Percentiles rank a stretch among this genome's conserved stretches.
Evolutionary conservation across 53 echinoderm and acorn worm genomes (phyloP).

Genomic region (Mesocentrotus franciscanus): DNA sequence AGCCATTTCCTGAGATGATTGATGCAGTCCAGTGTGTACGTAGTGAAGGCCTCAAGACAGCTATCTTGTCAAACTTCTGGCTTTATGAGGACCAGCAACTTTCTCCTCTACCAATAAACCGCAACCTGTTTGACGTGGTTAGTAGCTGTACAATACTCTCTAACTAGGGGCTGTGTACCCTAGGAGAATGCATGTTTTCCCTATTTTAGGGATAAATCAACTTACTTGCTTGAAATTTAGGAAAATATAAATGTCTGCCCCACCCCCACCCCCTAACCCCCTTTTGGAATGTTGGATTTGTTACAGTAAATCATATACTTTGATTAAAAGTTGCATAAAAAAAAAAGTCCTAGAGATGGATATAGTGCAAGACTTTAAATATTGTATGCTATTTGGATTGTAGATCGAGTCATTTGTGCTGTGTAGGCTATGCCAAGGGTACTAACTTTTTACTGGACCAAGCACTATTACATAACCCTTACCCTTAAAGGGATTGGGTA

Average conservation of each 20-base stretch:
- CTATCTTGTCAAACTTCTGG: conserved; percentile 94
- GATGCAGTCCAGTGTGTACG: conserved; percentile 89
- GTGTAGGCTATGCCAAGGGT: no score
- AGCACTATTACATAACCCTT: no score
- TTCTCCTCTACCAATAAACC: conserved; percentile 72
- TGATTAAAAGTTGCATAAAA: no score
- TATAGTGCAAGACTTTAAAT: no score
- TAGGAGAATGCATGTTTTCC: neutral
- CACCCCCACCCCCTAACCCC: no score
- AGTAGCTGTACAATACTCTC: conserved; percentile 28
- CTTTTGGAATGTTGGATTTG: neutral
- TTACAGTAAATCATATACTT: no score
- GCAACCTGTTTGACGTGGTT: conserved; percentile 84
- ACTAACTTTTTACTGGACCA: no score
- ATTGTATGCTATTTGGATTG: no score
- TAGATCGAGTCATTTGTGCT: no score
- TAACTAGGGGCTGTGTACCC: no score
- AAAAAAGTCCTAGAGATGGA: no score
- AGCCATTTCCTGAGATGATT: conserved; percentile 82
- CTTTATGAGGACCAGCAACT: conserved; percentile 64
- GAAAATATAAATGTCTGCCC: neutral
- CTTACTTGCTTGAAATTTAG: neutral
- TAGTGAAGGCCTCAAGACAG: conserved; percentile 88
- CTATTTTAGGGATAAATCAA: neutral
- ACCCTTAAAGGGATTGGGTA: no score